Evolutionary conservation across 2,113 vertebrate species (phyloP).

Genomic region (Lamprologus callipterus): DNA sequence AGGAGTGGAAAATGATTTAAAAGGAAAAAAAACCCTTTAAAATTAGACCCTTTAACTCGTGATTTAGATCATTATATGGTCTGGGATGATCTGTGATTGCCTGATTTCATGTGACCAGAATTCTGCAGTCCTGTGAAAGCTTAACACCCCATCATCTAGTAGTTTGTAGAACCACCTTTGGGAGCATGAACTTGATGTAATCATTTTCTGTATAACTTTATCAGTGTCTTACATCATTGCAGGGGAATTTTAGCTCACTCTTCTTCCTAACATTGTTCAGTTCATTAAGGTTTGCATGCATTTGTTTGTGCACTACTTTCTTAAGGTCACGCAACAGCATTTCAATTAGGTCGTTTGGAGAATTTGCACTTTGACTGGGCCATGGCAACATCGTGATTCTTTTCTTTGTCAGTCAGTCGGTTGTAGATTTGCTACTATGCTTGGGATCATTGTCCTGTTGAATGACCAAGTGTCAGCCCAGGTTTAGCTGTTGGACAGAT

Average conservation of each 20-base stretch:
- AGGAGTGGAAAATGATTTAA: too few relatives aligned
- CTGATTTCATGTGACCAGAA: background rate
- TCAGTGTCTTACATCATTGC: background rate
- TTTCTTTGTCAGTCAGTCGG: background rate
- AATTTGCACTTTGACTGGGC: background rate
- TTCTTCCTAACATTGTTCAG: background rate
- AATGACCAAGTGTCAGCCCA: background rate
- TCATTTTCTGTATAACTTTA: background rate
- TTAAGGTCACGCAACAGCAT: background rate
- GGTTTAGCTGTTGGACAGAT: background rate
- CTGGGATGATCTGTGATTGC: background rate
- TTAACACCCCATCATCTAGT: background rate
- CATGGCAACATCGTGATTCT: background rate
- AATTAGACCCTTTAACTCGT: too few relatives aligned
- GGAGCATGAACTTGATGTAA: background rate
- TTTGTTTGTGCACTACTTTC: background rate
- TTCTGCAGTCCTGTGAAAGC: background rate
- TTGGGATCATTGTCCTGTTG: background rate
- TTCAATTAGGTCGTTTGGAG: background rate
- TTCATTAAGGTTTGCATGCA: background rate
- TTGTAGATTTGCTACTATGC: background rate
- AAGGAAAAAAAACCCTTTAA: fast-evolving
- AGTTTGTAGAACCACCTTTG: background rate
- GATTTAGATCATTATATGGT: too few relatives aligned
- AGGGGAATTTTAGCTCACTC: background rate